These are phyloP conservation scores for Harpalus rubripes DNA, from an alignment of 2,888 invertebrate genomes.

Conservation along the genomic window DNA sequence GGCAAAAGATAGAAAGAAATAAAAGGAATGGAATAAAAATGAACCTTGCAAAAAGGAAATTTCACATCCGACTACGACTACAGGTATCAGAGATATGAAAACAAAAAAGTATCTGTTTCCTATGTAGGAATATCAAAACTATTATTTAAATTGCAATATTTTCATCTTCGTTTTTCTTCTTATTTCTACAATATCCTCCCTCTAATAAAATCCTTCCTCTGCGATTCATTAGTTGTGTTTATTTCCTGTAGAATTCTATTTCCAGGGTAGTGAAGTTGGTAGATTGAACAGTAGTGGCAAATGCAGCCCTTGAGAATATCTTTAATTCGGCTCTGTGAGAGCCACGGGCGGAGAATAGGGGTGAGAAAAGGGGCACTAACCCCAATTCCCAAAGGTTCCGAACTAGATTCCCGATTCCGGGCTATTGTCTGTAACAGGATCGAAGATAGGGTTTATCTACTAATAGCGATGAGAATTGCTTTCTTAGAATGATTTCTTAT, in stretches of 20 bases:
- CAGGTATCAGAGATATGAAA: no score
- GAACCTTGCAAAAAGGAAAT: no score
- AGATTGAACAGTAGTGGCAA: conserved; percentile 49
- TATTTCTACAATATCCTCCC: no score
- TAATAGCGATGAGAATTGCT: not conserved
- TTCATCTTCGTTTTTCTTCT: no score
- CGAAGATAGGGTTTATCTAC: not conserved
- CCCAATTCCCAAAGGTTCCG: conserved; percentile 31
- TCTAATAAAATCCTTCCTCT: not conserved
- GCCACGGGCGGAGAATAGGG: conserved; percentile 23
- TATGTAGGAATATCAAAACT: no score
- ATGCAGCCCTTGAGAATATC: conserved; percentile 52
- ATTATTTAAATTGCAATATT: no score
- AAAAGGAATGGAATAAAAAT: no score
- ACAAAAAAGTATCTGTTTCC: no score
- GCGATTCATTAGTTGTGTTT: conserved; percentile 5
- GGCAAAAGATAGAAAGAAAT: no score
- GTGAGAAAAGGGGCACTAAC: conserved; percentile 18
- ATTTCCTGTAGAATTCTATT: conserved; percentile 3
- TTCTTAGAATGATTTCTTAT: no score
- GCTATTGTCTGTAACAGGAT: conserved; percentile 50
- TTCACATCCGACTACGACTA: no score
- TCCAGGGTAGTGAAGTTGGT: not conserved
- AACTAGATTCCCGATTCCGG: conserved; percentile 49
- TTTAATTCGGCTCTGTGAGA: conserved; percentile 59